phyloP scores from a whole-genome alignment of 1,140 invertebrate genomes.

The Acyrthosiphon pisum region DNA sequence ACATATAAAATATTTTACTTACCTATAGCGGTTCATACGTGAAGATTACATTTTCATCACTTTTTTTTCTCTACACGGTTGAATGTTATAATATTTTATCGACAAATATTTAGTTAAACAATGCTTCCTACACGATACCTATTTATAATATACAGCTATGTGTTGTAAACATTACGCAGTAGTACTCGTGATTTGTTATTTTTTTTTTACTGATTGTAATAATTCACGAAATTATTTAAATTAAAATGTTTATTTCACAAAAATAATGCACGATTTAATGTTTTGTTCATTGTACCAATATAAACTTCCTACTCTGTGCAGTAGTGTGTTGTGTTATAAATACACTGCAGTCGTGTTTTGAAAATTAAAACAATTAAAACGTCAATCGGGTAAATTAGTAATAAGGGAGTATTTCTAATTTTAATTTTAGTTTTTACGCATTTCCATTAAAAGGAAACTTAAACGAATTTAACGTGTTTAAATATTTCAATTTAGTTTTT shows the following conservation, averaged over 20 bases:
- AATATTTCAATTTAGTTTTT: not conserved
- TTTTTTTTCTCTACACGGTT: not conserved
- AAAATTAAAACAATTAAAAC: not conserved
- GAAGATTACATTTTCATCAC: not conserved
- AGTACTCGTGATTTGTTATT: not conserved
- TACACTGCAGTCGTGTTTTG: not conserved
- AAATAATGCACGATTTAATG: not conserved
- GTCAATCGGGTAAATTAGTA: not conserved
- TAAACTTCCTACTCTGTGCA: not conserved
- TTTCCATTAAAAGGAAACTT: not conserved
- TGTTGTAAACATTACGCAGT: not conserved
- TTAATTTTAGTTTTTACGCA: not conserved
- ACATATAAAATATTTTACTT: not conserved
- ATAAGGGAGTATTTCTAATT: not conserved
- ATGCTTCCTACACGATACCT: not conserved
- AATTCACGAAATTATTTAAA: not conserved
- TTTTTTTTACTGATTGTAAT: not conserved
- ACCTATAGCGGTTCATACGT: not conserved
- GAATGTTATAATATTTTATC: not conserved
- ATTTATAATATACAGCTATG: not conserved
- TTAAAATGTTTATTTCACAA: not conserved
- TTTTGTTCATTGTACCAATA: not conserved
- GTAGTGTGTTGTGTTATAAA: too few species aligned
- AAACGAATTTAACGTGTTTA: not conserved
- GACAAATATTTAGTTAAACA: not conserved